Percentiles rank a stretch among this genome's conserved stretches.
Evolutionary conservation across 1,140 invertebrate species (phyloP).

Genomic region (Dermatophagoides farinae): DNA sequence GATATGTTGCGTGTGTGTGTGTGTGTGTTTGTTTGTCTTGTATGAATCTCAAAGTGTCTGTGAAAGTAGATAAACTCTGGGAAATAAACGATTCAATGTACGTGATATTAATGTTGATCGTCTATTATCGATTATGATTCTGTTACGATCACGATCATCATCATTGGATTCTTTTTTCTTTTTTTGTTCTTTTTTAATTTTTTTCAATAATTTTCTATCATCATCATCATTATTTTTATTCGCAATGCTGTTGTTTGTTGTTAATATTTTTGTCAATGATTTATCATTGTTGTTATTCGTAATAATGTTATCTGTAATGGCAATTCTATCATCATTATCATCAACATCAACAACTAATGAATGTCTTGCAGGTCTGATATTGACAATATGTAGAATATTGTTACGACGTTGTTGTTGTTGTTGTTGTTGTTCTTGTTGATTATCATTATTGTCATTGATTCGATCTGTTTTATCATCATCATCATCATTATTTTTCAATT

Average conservation of each 20-base stretch:
- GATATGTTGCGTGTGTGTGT: not conserved
- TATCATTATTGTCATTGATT: not conserved
- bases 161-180: not conserved
- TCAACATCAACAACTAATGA: not conserved
- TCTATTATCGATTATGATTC: not conserved
- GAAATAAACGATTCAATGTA: not conserved
- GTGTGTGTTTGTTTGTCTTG: not conserved
- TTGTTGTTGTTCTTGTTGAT: not conserved
- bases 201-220: not conserved
- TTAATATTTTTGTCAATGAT: not conserved
- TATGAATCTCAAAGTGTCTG: not conserved
- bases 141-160: not conserved
- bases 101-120: too few relatives aligned
- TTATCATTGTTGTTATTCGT: not conserved
- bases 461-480: not conserved
- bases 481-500: not conserved
- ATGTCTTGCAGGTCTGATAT: not conserved
- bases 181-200: not conserved
- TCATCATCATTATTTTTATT: not conserved
- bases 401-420: not conserved
- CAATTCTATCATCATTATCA: not conserved
- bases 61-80: not conserved
- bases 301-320: not conserved
- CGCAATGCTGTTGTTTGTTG: not conserved
- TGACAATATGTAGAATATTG: slow-evolving; percentile 1